Evolutionary conservation across 2,888 invertebrate genomes (phyloP).

Genomic region (Strigamia transsilvanica): DNA sequence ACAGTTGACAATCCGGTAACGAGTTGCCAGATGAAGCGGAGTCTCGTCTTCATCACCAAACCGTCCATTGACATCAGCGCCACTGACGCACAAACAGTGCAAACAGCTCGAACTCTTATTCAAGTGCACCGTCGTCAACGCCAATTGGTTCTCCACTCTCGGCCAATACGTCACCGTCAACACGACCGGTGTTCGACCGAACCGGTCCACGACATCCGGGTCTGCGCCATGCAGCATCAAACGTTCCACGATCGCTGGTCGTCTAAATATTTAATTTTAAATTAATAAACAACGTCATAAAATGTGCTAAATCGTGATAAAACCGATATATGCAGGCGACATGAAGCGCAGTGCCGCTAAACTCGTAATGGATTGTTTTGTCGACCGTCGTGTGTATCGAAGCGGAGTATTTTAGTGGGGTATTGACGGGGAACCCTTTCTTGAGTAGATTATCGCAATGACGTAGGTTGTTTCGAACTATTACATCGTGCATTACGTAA

Average conservation of each 20-base stretch:
- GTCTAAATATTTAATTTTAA: not conserved
- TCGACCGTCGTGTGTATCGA: not conserved
- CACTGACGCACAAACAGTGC: not conserved
- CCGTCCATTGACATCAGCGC: constrained; percentile 31
- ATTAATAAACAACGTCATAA: not conserved
- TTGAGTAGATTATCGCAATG: not conserved
- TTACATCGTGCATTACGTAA: constrained; percentile 35
- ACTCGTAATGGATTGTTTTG: not conserved
- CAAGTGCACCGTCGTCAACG: not conserved
- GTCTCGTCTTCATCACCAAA: not conserved
- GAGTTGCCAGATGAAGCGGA: constrained; percentile 31
- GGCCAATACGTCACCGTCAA: constrained; percentile 51
- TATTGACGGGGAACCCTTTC: not conserved
- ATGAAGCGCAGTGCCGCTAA: constrained; percentile 4
- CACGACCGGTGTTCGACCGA: constrained; percentile 46
- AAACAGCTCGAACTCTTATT: constrained; percentile 5
- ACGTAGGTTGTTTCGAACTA: constrained; percentile 11
- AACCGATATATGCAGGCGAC: constrained; percentile 49
- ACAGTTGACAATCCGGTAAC: constrained; percentile 21
- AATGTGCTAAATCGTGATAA: not conserved
- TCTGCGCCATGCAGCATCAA: not conserved
- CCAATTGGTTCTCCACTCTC: not conserved
- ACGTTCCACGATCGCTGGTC: constrained; percentile 14
- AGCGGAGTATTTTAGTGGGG: not conserved
- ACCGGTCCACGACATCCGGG: constrained; percentile 23